phyloP scores from a whole-genome alignment of 1,140 invertebrate species.

The Trichogramma pretiosum region DNA sequence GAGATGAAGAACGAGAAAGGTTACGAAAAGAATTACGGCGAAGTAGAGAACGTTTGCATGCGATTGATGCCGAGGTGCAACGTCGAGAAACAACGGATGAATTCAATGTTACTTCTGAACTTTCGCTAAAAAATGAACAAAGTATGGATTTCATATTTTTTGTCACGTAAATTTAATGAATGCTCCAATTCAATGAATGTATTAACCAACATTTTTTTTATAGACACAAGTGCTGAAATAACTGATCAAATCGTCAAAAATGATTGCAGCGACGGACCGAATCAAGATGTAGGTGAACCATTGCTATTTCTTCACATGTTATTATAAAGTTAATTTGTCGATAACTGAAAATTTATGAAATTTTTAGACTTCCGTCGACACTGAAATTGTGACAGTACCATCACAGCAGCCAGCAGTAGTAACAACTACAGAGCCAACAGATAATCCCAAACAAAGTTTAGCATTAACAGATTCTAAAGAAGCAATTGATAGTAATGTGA shows the following conservation, averaged over 20 bases:
- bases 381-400: constrained; percentile 21
- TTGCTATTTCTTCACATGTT: too few relatives aligned
- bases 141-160: constrained; percentile 24
- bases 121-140: constrained; percentile 27
- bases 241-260: too few relatives aligned
- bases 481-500: constrained; percentile 37
- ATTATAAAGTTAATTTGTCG: constrained; percentile 8
- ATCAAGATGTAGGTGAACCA: too few relatives aligned
- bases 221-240: too few relatives aligned
- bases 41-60: constrained; percentile 63
- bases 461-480: too few relatives aligned
- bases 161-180: too few relatives aligned
- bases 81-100: constrained; percentile 30
- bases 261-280: too few relatives aligned
- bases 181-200: too few relatives aligned
- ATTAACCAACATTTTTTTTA: too few relatives aligned
- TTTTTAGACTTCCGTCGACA: constrained; percentile 24
- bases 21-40: constrained; percentile 62
- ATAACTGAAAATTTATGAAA: background rate
- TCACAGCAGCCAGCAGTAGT: constrained; percentile 21
- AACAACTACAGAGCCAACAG: constrained; percentile 22
- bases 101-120: constrained; percentile 22
- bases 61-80: constrained; percentile 45
- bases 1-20: constrained; percentile 66
- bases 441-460: too few relatives aligned